Evolutionary conservation across 2,797 vertebrate species (phyloP).

Genomic region (Echiichthys vipera): DNA sequence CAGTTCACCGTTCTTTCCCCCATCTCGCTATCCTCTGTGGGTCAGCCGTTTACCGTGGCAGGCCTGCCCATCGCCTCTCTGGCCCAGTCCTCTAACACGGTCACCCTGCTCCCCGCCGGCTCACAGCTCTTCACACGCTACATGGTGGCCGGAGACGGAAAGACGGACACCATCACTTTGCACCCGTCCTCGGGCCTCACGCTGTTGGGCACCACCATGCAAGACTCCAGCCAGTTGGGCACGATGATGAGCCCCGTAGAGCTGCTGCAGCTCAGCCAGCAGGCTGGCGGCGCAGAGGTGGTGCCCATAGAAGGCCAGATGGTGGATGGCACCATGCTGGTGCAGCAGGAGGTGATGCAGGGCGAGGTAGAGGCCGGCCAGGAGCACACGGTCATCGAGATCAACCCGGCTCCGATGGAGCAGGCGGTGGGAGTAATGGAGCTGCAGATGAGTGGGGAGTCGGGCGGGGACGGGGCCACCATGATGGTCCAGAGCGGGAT

Average conservation of each 20-base stretch:
- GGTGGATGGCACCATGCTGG: constrained; percentile 85
- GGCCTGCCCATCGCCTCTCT: constrained; percentile 80
- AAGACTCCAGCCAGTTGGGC: constrained; percentile 89
- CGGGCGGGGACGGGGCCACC: constrained; percentile 79
- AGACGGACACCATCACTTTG: constrained; percentile 90
- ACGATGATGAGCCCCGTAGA: constrained; percentile 91
- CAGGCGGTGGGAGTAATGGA: constrained; percentile 79
- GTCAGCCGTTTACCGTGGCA: constrained; percentile 80
- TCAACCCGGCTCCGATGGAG: constrained; percentile 88
- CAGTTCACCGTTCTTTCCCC: constrained; percentile 95
- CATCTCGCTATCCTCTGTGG: constrained; percentile 89
- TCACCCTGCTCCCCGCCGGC: constrained; percentile 87
- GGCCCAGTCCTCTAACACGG: constrained; percentile 82
- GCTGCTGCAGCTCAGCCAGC: constrained; percentile 89
- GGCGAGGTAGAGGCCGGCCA: constrained; percentile 80
- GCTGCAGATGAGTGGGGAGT: constrained; percentile 75
- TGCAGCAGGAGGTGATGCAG: constrained; percentile 78
- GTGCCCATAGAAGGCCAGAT: constrained; percentile 79
- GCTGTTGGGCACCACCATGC: constrained; percentile 88
- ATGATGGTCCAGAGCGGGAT: constrained; percentile 86
- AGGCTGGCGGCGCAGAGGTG: constrained; percentile 84
- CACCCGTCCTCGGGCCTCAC: constrained; percentile 92
- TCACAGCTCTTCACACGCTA: constrained; percentile 91
- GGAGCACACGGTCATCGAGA: constrained; percentile 92
- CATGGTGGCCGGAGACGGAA: constrained; percentile 87